A percentile compares a stretch with the other conserved stretches of the same genome.
Conservation (phyloP, 2,113 vertebrate species). For the Lichenostomus cassidix region DNA sequence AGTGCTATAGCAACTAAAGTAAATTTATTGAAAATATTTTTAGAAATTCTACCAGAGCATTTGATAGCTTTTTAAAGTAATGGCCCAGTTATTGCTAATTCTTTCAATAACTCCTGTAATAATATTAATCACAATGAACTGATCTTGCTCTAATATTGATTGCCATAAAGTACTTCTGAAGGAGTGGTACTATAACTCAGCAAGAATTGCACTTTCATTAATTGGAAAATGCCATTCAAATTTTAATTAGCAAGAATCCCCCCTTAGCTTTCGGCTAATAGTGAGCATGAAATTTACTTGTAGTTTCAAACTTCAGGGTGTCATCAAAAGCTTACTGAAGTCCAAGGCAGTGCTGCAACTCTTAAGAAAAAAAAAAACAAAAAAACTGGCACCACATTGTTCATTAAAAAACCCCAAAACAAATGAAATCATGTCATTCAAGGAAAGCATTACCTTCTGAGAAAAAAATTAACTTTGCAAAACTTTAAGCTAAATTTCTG, state of each 20-base stretch:
- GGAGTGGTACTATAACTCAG: background rate
- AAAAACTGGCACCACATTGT: background rate
- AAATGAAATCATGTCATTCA: background rate
- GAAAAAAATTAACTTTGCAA: background rate
- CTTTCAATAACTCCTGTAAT: background rate
- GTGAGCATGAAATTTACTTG: background rate
- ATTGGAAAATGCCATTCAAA: background rate
- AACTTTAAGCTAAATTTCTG: background rate
- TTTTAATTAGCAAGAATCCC: background rate
- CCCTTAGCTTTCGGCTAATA: background rate
- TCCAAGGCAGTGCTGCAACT: background rate
- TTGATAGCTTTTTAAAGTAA: background rate
- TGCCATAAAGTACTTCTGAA: background rate
- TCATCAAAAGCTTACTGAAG: background rate
- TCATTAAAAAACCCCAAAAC: background rate
- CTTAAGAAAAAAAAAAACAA: background rate
- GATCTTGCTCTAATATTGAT: background rate
- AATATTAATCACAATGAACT: background rate
- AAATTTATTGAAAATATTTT: background rate
- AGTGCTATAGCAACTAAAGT: background rate
- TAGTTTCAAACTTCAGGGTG: background rate
- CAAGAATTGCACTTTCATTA: background rate
- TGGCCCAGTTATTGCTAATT: background rate
- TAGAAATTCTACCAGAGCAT: background rate
- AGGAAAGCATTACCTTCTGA: background rate